Base-by-base conservation (phyloP, 2,888 invertebrate genomes). In the Ochlodes sylvanus region DNA sequence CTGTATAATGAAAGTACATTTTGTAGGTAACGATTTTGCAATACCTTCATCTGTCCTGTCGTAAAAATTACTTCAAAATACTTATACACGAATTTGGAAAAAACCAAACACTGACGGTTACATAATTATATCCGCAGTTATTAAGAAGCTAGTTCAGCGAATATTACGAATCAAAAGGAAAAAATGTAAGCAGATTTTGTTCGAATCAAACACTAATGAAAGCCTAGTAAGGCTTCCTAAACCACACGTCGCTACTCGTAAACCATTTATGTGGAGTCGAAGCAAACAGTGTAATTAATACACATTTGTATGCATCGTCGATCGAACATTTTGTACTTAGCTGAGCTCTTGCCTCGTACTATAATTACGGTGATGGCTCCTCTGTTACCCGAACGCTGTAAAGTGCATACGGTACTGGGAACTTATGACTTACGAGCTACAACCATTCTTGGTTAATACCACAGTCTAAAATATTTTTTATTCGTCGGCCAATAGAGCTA, bases 401-500 rank as follows among this genome's bases (percentile, higher is more conserved):
- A 89, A 88, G 76, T 84, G 83, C 84, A 87, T 83, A 85, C 83
- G 83, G 83, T 87, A 68, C 32, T 41, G 41, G 50, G 42, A 42
- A 63, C 54, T 54, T 54, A 63, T 27, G 63, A 52, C 15, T 41
- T 42, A 41, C 42, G 63, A 52, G 21, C 41, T 42, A 41, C n/a
- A 38, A 54, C 19, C 52, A 27, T 19, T 19, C 50, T 12, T 19
- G 12, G 47, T 17, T 50, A 19, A 12, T 19, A 50, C 50, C 12
- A 50, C 19, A 19, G 50, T 12, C 1, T 50, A 19, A 19, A 0
- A 6, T 3, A 19, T 19, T 19, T 50, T 50, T 0, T 21, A 10
- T 12, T 38, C 38, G 38, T 12, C 38, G 10, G 38, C 10, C 38
- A 38, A 38, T 0, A 1, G 12, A 38, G 7, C 7, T 38, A 38